These are phyloP conservation scores for Helicorthomorpha holstii DNA, from an alignment of 1,140 invertebrate species.

Conservation along the genomic window DNA sequence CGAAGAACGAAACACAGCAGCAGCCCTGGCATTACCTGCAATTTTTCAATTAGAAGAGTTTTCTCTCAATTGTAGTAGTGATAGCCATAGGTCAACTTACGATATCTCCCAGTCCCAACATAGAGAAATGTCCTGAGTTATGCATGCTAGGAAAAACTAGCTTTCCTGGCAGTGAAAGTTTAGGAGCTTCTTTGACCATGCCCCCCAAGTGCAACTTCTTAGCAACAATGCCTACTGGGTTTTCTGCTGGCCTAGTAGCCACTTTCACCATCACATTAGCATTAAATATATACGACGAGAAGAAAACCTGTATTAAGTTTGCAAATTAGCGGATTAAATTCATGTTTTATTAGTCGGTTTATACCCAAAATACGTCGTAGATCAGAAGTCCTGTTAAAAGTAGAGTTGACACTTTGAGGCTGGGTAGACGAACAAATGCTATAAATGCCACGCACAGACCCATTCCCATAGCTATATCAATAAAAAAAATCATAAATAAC, in stretches of 20 bases:
- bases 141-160: constrained; percentile 90
- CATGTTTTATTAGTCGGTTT: not conserved
- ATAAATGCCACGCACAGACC: constrained; percentile 94
- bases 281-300: constrained; percentile 95
- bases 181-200: constrained; percentile 72
- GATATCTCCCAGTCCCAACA: constrained; percentile 90
- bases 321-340: constrained; percentile 7
- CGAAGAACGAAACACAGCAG: constrained; percentile 82
- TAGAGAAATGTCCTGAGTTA: constrained; percentile 87
- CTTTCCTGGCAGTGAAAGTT: constrained; percentile 88
- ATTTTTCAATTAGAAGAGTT: no score
- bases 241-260: constrained; percentile 79
- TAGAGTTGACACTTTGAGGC: constrained; percentile 88
- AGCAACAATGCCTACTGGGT: constrained; percentile 85
- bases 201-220: constrained; percentile 76
- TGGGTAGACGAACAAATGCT: constrained; percentile 84
- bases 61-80: no score
- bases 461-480: constrained; percentile 71
- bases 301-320: constrained; percentile 54
- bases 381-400: constrained; percentile 83
- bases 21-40: constrained; percentile 77
- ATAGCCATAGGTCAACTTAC: no score
- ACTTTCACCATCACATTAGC: constrained; percentile 98
- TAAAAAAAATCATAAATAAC: constrained; percentile 2
- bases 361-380: constrained; percentile 92